Conservation (phyloP, 2,113 vertebrate species). For the Prunella fulvescens region DNA sequence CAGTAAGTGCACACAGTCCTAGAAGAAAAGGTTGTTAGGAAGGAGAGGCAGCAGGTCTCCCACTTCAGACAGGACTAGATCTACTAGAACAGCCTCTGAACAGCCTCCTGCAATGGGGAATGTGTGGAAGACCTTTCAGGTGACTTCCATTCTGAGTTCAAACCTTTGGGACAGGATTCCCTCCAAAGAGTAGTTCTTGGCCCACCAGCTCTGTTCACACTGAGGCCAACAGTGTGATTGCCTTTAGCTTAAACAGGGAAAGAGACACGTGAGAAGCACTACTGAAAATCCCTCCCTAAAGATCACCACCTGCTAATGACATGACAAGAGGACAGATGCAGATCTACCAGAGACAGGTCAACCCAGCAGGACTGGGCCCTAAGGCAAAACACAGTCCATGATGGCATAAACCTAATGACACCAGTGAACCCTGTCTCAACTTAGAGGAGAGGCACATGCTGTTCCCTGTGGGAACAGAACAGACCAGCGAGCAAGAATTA, state of each 20-base stretch:
- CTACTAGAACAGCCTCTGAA: neutral
- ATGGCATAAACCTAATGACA: neutral
- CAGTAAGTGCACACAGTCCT: neutral
- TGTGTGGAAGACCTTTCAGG: neutral
- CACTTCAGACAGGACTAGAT: neutral
- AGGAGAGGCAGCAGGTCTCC: neutral
- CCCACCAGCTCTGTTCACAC: neutral
- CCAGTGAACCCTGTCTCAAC: neutral
- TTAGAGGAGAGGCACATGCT: neutral
- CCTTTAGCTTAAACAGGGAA: neutral
- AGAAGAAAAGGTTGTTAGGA: neutral
- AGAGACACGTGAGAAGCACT: neutral
- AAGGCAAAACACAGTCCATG: neutral
- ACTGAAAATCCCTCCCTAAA: neutral
- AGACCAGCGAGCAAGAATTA: slow-evolving; percentile 1
- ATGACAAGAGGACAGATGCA: neutral
- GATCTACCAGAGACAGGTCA: neutral
- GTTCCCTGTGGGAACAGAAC: neutral
- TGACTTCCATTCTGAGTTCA: neutral
- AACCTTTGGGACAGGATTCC: neutral
- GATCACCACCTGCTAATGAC: neutral
- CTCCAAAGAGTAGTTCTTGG: neutral
- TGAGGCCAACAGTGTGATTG: neutral
- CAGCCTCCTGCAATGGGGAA: neutral
- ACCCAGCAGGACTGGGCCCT: neutral